A percentile compares a stretch with the other conserved stretches of the same genome.
Evolutionary conservation across 2,797 vertebrate species (phyloP).

Genomic region (Balearica regulorum): DNA sequence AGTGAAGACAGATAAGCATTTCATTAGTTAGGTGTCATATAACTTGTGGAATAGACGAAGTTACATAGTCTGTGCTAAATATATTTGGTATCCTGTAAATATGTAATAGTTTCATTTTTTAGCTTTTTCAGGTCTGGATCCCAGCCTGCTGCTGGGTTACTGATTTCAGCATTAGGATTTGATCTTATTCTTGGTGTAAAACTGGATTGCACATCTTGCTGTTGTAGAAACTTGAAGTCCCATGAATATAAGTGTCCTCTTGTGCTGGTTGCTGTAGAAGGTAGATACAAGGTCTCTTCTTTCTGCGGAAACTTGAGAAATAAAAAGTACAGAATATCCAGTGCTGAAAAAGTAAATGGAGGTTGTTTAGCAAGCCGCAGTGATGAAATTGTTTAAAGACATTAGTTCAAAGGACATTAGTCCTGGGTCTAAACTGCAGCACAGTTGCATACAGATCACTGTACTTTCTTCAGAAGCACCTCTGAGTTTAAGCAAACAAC

Average conservation of each 20-base stretch:
- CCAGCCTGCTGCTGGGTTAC: not conserved
- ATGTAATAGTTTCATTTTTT: not conserved
- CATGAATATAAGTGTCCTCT: not conserved
- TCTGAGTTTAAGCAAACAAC: not conserved
- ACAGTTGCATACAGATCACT: not conserved
- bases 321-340: not conserved
- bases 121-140: not conserved
- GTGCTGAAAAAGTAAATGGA: not conserved
- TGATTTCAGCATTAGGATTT: not conserved
- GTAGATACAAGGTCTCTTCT: not conserved
- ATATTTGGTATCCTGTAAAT: not conserved
- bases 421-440: not conserved
- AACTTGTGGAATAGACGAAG: not conserved
- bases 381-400: not conserved
- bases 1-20: not conserved
- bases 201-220: not conserved
- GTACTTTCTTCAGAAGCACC: not conserved
- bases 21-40: not conserved
- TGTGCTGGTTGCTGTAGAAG: not conserved
- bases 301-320: not conserved
- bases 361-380: not conserved
- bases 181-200: not conserved
- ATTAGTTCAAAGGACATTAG: not conserved
- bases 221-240: not conserved
- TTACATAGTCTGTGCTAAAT: not conserved